phyloP scores from a whole-genome alignment of 2,113 vertebrate genomes.

The Indicator indicator region DNA sequence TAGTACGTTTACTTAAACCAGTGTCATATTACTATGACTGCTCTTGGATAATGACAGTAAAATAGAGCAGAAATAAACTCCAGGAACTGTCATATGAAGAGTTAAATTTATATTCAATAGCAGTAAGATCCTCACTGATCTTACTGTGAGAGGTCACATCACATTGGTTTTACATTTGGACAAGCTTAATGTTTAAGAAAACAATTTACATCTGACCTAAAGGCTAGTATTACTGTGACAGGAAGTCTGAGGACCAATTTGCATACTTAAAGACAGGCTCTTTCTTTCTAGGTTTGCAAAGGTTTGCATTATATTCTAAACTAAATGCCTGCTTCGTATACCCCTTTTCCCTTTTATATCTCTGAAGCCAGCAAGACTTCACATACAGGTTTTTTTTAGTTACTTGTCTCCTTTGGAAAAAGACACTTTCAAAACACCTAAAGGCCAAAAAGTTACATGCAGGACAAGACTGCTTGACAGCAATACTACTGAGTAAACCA shows the following conservation, averaged over 20 bases:
- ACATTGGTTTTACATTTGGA: background rate
- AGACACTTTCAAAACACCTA: background rate
- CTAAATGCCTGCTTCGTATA: background rate
- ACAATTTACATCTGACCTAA: slow-evolving; percentile 41
- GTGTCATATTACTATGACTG: slow-evolving; percentile 84
- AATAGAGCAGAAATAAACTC: background rate
- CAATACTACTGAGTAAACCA: background rate
- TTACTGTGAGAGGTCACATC: background rate
- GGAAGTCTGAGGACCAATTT: slow-evolving; percentile 35
- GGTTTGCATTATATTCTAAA: slow-evolving; percentile 2
- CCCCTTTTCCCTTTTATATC: background rate
- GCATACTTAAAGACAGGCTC: slow-evolving; percentile 47
- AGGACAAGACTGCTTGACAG: background rate
- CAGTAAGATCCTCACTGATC: background rate
- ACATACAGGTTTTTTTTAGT: background rate
- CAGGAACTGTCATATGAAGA: background rate
- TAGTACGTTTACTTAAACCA: slow-evolving; percentile 66
- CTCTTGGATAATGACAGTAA: slow-evolving; percentile 55
- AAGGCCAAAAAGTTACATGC: background rate
- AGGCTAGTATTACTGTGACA: slow-evolving; percentile 48
- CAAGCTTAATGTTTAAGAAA: slow-evolving; percentile 16
- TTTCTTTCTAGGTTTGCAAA: slow-evolving; percentile 18
- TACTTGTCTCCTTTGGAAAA: background rate
- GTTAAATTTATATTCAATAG: background rate
- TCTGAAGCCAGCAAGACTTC: background rate